Evolutionary conservation across 2,113 vertebrate genomes (phyloP).

Genomic region (Hydrochoerus hydrochaeris): DNA sequence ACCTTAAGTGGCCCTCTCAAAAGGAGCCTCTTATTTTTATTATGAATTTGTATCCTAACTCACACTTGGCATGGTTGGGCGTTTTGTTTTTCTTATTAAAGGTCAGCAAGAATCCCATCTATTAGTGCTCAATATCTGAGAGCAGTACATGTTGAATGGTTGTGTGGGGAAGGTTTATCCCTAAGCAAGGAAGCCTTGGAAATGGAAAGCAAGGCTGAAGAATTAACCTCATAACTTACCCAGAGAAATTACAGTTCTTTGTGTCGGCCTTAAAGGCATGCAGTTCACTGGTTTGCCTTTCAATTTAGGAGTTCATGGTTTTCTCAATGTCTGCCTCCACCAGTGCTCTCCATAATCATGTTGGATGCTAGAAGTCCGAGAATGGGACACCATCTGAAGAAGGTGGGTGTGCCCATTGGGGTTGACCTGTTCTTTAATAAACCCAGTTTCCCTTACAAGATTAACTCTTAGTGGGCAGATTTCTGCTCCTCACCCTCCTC

Average conservation of each 20-base stretch:
- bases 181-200: background rate
- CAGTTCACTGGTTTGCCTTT: background rate
- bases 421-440: background rate
- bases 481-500: background rate
- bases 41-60: background rate
- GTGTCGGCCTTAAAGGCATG: background rate
- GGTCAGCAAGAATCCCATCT: background rate
- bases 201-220: constrained; percentile 2
- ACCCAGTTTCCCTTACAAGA: background rate
- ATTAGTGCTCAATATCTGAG: background rate
- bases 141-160: background rate
- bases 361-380: background rate
- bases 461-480: background rate
- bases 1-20: background rate
- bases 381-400: background rate
- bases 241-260: background rate
- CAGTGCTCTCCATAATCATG: background rate
- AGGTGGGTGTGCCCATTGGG: background rate
- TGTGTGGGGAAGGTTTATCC: background rate
- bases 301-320: background rate
- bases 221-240: background rate
- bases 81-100: background rate
- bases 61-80: background rate
- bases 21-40: background rate
- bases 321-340: background rate